Base-by-base conservation (phyloP, 53 echinoderm and acorn worm genomes). In the Paelopatides confundens region DNA sequence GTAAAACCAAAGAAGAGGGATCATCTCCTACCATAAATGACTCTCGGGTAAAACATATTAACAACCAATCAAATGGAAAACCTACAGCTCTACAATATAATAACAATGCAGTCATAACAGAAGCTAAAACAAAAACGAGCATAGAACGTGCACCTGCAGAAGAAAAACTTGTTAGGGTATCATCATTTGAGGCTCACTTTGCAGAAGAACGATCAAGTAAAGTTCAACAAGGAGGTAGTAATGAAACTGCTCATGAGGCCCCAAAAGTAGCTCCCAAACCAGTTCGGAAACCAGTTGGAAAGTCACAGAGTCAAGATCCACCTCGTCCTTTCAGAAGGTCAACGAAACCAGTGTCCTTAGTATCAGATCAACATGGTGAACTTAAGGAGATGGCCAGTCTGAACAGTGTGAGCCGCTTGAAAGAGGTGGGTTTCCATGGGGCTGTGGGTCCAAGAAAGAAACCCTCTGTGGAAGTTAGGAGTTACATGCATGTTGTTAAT, bases 371-470 rank as follows among this genome's bases (percentile, higher is more conserved):
- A 12, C 63, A 83, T 24, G n/a, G 27, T 24, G 84, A 83, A 43
- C 84, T 83, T 37, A 36, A 83, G 46, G 4, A 83, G 84, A 63
- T 83, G 84, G 39, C 63, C n/a, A 63, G 84, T 8, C 63, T 64
- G 17, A 65, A 58, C 37, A 83, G 54, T 24, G 84, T 83, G 37
- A 83, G 84, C 64, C 63, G 84, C 24, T 83, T 83, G 64, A 63
- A 65, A 83, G 84, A 83, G 84, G 84, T 83, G 84, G 84, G 84
- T 83, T 35, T 35, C 38, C 27, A 79, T 7, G 37, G 43, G 43
- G 74, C 46, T 14, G 12, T 33, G 9, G 79, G 79, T 33, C 79
- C 49, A 33, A 52, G 79, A 28, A 50, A 53, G 51, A 50, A 50
- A 15, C 79, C 79, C 32, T 51, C 79, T 29, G 13, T 51, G 11